Evolutionary conservation across 2,113 vertebrate species (phyloP), one percentile per base, ranked within the genome.

Genomic region (Mesembrinibis cayennensis): DNA sequence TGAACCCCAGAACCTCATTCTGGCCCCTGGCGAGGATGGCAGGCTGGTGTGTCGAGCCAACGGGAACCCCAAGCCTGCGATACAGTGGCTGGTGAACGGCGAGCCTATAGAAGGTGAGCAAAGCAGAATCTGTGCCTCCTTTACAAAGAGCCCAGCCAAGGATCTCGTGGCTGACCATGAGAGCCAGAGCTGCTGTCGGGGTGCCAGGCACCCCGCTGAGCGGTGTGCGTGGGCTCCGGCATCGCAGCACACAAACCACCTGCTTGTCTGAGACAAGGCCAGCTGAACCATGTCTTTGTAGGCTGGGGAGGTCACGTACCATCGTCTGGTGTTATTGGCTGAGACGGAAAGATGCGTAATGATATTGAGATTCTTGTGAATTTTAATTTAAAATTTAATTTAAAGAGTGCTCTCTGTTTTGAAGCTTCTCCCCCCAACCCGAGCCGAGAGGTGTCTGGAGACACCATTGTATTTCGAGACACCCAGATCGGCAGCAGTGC

Each of bases 11-110:
- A 99, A 99, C 92, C 98, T 99, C 56, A 99, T 99, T 70, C 98
- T 99, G 50, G 99, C 99, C 44, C 99, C 99, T 0, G 99, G 99
- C 0, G 99, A 99, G 94, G 99, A 99, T 0, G 99, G 99, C 22
- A 98, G 99, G 16, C 97, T 99, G 53, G 98, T 99, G 82, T 99
- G 99, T 95, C 98, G 99, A 25, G 99, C 99, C 95, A 99, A 98
- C 1, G 99, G 99, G 23, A 99, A 99, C 93, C 99, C 99, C n/a
- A 99, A 99, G 72, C 99, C 99, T 4, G 97, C 96, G 6, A 98
- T 99, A 52, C 98, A 99, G 97, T 99, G 99, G 99, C 96, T 99
- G 93, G 97, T 99, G 96, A 99, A 99, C 0, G 99, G 99, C 19
- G 98, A 99, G 16, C 98, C 99, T 5, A 97, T 99, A 22, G 98